phyloP scores from a whole-genome alignment of 2,113 vertebrate species.

The Nycticryphes semicollaris region DNA sequence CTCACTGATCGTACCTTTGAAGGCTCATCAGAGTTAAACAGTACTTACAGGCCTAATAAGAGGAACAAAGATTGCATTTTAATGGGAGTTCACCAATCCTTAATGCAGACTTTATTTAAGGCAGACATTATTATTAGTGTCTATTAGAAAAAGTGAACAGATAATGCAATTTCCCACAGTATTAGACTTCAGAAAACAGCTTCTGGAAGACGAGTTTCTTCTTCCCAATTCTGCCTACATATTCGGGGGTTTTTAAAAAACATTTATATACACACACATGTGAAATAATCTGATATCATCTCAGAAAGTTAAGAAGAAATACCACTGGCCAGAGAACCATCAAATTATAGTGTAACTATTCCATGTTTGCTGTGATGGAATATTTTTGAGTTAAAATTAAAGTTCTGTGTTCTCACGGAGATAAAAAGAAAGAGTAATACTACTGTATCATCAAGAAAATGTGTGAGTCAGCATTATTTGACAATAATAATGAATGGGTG shows the following conservation, averaged over 20 bases:
- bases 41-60: neutral
- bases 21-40: neutral
- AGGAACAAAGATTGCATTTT: neutral
- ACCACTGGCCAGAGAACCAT: neutral
- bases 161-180: neutral
- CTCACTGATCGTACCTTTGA: neutral
- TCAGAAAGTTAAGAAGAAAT: neutral
- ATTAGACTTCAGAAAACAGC: neutral
- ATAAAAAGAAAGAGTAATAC: neutral
- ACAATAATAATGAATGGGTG: neutral
- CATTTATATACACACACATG: rapidly evolving
- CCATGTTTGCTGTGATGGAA: neutral
- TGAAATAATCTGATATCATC: neutral
- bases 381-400: neutral
- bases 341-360: neutral
- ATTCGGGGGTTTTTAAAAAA: too few relatives aligned
- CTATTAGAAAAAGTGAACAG: neutral
- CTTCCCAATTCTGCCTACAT: neutral
- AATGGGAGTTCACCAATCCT: neutral
- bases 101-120: neutral
- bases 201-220: neutral
- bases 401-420: neutral
- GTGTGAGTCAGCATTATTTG: neutral
- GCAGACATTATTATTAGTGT: neutral
- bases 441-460: neutral